Evolutionary conservation across 1,140 invertebrate species (phyloP).

Genomic region (Eurosta solidaginis): DNA sequence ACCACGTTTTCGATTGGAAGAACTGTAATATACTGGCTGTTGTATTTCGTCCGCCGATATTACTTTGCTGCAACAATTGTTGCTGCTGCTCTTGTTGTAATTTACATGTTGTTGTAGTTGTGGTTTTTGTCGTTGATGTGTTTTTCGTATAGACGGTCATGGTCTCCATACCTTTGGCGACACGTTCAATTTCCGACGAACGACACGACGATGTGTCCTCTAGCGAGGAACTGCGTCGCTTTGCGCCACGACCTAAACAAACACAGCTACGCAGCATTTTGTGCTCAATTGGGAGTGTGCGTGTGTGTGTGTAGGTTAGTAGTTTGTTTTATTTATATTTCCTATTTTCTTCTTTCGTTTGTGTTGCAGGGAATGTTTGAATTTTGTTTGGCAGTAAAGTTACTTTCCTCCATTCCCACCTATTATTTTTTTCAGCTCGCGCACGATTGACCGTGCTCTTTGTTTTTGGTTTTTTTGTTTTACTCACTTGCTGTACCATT

Average conservation of each 20-base stretch:
- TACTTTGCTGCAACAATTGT: slow-evolving; percentile 31
- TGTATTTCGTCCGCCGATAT: slow-evolving; percentile 29
- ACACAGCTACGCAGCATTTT: slow-evolving; percentile 57
- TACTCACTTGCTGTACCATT: background rate
- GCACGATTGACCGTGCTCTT: background rate
- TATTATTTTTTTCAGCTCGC: too few species aligned
- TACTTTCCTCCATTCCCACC: too few species aligned
- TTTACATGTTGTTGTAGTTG: slow-evolving; percentile 35
- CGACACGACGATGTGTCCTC: slow-evolving; percentile 67
- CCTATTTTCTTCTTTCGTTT: background rate
- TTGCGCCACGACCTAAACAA: slow-evolving; percentile 48
- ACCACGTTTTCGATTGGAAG: slow-evolving; percentile 61
- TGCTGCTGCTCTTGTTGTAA: slow-evolving; percentile 3
- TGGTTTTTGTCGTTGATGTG: slow-evolving; percentile 31
- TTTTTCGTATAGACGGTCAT: slow-evolving; percentile 27
- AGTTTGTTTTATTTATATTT: background rate
- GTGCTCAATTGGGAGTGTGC: background rate
- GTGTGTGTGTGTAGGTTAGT: background rate
- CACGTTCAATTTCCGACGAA: slow-evolving; percentile 64
- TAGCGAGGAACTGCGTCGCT: slow-evolving; percentile 56
- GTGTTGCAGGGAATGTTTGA: background rate
- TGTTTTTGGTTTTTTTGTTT: background rate
- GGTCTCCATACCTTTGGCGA: slow-evolving; percentile 47
- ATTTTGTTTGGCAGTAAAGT: background rate
- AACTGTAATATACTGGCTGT: slow-evolving; percentile 61